A percentile compares a stretch with the other conserved stretches of the same genome.
Conservation (phyloP, 1,140 invertebrate species). For the Cylas formicarius region DNA sequence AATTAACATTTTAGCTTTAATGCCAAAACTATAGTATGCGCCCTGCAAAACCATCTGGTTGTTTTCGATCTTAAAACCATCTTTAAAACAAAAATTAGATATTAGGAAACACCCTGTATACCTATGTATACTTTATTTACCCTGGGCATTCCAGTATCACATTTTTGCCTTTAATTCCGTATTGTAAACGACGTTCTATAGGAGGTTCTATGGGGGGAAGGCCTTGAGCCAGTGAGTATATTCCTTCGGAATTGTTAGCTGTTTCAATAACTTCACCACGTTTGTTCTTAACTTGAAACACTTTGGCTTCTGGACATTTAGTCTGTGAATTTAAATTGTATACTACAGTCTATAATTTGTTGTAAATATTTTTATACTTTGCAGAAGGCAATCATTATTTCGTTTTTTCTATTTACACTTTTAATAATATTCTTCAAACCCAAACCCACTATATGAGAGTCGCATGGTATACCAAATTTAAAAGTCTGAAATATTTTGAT, state of each 20-base stretch:
- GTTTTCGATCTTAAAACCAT: no score
- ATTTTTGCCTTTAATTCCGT: slow-evolving; percentile 39
- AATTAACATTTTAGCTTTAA: no score
- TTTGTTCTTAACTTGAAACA: slow-evolving; percentile 50
- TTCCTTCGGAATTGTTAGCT: slow-evolving; percentile 54
- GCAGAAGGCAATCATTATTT: slow-evolving; percentile 52
- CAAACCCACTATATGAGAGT: slow-evolving; percentile 47
- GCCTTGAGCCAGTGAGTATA: slow-evolving; percentile 49
- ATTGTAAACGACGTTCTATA: slow-evolving; percentile 43
- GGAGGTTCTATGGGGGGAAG: slow-evolving; percentile 42
- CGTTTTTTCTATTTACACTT: slow-evolving; percentile 46
- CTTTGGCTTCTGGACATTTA: slow-evolving; percentile 43
- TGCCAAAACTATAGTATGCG: no score
- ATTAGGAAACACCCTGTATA: no score
- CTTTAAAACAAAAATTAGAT: no score
- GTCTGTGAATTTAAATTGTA: slow-evolving; percentile 35
- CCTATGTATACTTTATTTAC: slow-evolving; percentile 37
- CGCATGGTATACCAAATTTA: slow-evolving; percentile 53
- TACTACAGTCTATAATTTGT: not conserved
- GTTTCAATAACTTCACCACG: slow-evolving; percentile 48
- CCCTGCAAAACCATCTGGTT: no score
- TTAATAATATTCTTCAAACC: slow-evolving; percentile 38
- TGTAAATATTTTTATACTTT: slow-evolving; percentile 42
- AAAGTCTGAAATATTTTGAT: slow-evolving; percentile 43
- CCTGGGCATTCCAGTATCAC: slow-evolving; percentile 49